These are phyloP conservation scores for Cynopterus sphinx DNA, from an alignment of 2,797 vertebrate genomes.

Conservation along the genomic window DNA sequence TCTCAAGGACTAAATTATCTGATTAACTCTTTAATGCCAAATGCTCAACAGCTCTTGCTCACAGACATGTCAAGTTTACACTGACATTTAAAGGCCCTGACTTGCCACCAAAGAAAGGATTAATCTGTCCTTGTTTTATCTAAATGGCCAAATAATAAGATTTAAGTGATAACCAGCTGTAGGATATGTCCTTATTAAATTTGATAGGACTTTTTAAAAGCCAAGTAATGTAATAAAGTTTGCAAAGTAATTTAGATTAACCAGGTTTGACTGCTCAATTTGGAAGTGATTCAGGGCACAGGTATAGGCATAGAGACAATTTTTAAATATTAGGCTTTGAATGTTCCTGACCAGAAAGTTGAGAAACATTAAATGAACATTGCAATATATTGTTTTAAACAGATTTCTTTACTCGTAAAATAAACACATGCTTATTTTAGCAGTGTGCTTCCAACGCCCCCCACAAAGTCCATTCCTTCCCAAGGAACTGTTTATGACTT, in stretches of 20 bases:
- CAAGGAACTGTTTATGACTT: background rate
- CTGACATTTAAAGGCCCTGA: conserved; percentile 58
- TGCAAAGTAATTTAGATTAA: conserved; percentile 77
- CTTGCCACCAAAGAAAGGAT: conserved; percentile 55
- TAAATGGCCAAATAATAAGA: conserved; percentile 74
- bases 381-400: background rate
- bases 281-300: conserved; percentile 62
- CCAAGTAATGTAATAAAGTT: conserved; percentile 76
- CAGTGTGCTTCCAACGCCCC: background rate
- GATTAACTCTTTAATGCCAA: conserved; percentile 71
- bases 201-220: conserved; percentile 74
- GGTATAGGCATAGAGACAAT: conserved; percentile 29
- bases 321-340: conserved; percentile 59
- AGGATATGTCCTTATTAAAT: conserved; percentile 74
- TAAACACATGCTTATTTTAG: background rate
- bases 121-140: conserved; percentile 70
- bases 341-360: conserved; percentile 45
- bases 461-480: background rate
- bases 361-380: conserved; percentile 22
- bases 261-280: conserved; percentile 78
- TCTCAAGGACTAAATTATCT: conserved; percentile 61
- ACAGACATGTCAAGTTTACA: conserved; percentile 16
- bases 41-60: conserved; percentile 14
- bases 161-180: conserved; percentile 71
- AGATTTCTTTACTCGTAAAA: background rate